Evolutionary conservation across 1,140 invertebrate species (phyloP), one percentile per base, ranked within the genome.

Genomic region (Conus betulinus): DNA sequence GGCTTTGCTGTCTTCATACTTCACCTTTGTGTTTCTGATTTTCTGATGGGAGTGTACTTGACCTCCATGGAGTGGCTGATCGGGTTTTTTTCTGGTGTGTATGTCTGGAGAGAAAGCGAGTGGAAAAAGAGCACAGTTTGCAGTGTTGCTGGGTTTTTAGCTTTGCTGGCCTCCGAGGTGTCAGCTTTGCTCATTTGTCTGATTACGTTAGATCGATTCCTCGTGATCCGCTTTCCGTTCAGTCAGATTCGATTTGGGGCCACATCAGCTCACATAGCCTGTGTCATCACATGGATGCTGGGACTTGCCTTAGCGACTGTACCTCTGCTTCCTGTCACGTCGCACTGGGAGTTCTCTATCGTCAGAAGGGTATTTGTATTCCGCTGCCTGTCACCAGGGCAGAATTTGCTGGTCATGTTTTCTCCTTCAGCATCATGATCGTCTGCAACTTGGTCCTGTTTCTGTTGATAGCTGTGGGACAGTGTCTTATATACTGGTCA

Each of bases 21-120:
- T 7, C 91, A 91, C 89, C 85, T 94, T 15, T 89, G 90, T 57
- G 23, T 90, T 20, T 91, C 92, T 52, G 93, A 94, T 76, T 88
- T 93, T 27, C 15, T 93, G 15, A 94, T 93, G 93, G 93, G 93
- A 17, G 76, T 94, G 1, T 94, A 94, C 71, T 53, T 94, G 76
- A 85, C 91, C 20, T 91, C 93, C 17, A 93, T 94, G 93, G 92
- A 39, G 67, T 85, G 6, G 92, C 92, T 4, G 92, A 94, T 79
- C 79, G 88, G n/a, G n/a, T 84, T n/a, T 94, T n/a, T 91, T 87
- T 84, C 91, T 5, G 93, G 92, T n/a, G 78, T 27, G 3, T 94
- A 94, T 79, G 84, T 90, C 20, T 87, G 82, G 51, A 85, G 91
- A 78, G 92, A 91, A 17, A 81, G 71, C 3, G 25, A 82, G 11